A percentile compares a stretch with the other conserved stretches of the same genome.
phyloP scores from a whole-genome alignment of 1,140 invertebrate genomes.

The Heliothis subflexa region DNA sequence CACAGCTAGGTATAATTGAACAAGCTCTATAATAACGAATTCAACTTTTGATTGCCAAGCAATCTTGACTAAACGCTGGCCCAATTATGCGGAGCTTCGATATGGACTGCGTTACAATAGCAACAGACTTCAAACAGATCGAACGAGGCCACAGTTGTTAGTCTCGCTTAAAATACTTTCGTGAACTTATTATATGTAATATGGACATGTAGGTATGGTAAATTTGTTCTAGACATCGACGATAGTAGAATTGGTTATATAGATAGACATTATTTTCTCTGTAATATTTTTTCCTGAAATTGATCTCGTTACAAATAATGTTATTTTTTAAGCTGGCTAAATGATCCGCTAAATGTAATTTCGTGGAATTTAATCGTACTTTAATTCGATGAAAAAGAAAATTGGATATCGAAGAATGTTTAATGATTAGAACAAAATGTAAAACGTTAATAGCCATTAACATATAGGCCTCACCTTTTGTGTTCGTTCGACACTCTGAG shows the following conservation, averaged over 20 bases:
- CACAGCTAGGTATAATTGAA: too few relatives aligned
- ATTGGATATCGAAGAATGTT: too few relatives aligned
- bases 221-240: too few relatives aligned
- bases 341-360: too few relatives aligned
- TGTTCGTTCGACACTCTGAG: constrained; percentile 4
- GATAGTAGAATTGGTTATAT: neutral
- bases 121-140: constrained; percentile 3
- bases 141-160: constrained; percentile 14
- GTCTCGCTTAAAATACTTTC: neutral
- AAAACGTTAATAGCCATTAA: constrained; percentile 5
- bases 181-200: too few relatives aligned
- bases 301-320: too few relatives aligned
- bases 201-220: too few relatives aligned
- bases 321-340: too few relatives aligned
- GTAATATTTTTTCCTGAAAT: too few relatives aligned
- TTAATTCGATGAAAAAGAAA: too few relatives aligned
- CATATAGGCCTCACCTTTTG: constrained; percentile 10
- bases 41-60: neutral
- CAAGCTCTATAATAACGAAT: neutral
- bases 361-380: too few relatives aligned
- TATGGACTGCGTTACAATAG: constrained; percentile 21
- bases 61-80: neutral
- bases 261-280: neutral
- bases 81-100: constrained; percentile 26
- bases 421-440: constrained; percentile 1